These are phyloP conservation scores for Xestia rhomboidea DNA, from an alignment of 2,888 invertebrate genomes.

Conservation along the genomic window DNA sequence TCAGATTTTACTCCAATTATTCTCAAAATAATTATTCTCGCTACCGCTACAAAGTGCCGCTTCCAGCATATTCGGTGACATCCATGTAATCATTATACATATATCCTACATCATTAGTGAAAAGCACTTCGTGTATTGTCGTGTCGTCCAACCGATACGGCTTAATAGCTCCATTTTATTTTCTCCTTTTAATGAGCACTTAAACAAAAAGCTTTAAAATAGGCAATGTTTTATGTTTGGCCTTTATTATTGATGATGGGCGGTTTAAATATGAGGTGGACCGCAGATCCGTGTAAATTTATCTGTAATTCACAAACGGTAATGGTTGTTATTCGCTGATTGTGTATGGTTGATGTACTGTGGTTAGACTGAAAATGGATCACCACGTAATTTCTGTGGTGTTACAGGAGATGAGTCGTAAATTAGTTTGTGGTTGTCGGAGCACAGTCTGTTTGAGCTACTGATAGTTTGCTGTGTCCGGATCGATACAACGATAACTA, in stretches of 20 bases:
- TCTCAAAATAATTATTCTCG: conserved; percentile 15
- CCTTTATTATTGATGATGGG: conserved; percentile 40
- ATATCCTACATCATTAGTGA: conserved; percentile 78
- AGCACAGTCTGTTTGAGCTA: not conserved
- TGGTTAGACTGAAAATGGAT: conserved; percentile 38
- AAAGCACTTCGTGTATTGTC: conserved; percentile 77
- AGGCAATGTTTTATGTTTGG: conserved; percentile 55
- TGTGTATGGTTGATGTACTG: conserved; percentile 47
- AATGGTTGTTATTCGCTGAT: conserved; percentile 52
- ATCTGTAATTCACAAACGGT: conserved; percentile 54
- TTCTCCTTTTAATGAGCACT: conserved; percentile 82
- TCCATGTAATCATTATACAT: conserved; percentile 66
- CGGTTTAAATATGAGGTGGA: conserved; percentile 49
- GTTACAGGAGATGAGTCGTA: conserved; percentile 34
- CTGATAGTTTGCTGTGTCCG: not conserved
- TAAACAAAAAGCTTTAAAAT: conserved; percentile 76
- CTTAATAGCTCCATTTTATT: conserved; percentile 76
- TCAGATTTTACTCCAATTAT: not conserved
- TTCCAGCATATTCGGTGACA: conserved; percentile 53
- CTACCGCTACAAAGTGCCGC: conserved; percentile 26
- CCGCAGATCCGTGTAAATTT: conserved; percentile 52
- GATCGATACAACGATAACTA: not conserved
- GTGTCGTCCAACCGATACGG: conserved; percentile 71
- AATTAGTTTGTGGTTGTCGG: conserved; percentile 39
- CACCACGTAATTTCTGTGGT: conserved; percentile 42